These are phyloP conservation scores for Trichopoda pennipes DNA, from an alignment of 2,888 invertebrate genomes.

Conservation along the genomic window DNA sequence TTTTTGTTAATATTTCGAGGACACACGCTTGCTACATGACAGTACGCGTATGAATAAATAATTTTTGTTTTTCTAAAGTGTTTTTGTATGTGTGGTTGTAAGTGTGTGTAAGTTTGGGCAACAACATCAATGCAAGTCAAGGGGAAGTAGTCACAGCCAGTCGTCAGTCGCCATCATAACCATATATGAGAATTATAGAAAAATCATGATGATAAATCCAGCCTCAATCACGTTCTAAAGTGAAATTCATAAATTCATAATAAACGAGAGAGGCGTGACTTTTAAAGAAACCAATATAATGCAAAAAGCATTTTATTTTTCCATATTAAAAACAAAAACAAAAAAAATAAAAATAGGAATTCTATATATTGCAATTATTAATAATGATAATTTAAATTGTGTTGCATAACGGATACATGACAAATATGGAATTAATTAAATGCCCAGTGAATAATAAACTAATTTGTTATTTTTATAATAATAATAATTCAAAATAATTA, in stretches of 20 bases:
- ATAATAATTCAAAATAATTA: conserved; percentile 33
- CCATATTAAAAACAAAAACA: no score
- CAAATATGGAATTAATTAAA: conserved; percentile 68
- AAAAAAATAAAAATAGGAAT: neutral
- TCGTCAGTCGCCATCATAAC: conserved; percentile 25
- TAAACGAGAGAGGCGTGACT: conserved; percentile 60
- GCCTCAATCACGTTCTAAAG: conserved; percentile 67
- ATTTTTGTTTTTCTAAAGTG: conserved; percentile 26
- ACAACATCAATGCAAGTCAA: conserved; percentile 19
- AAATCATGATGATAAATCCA: conserved; percentile 56
- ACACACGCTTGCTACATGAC: conserved; percentile 46
- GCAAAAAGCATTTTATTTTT: neutral
- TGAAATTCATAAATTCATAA: conserved; percentile 65
- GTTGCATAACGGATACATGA: conserved; percentile 69
- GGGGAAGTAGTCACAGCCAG: conserved; percentile 40
- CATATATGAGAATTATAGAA: conserved; percentile 7
- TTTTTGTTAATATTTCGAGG: conserved; percentile 51
- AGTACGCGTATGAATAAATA: conserved; percentile 53
- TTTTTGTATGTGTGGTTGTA: no score
- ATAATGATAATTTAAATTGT: conserved; percentile 64
- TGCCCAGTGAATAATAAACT: conserved; percentile 57
- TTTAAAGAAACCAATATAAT: conserved; percentile 37
- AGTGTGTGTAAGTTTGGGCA: neutral
- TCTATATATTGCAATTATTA: conserved; percentile 20
- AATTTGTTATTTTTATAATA: conserved; percentile 54